These are phyloP conservation scores for Pseudoips prasinana DNA, from an alignment of 2,888 invertebrate species.

Conservation along the genomic window DNA sequence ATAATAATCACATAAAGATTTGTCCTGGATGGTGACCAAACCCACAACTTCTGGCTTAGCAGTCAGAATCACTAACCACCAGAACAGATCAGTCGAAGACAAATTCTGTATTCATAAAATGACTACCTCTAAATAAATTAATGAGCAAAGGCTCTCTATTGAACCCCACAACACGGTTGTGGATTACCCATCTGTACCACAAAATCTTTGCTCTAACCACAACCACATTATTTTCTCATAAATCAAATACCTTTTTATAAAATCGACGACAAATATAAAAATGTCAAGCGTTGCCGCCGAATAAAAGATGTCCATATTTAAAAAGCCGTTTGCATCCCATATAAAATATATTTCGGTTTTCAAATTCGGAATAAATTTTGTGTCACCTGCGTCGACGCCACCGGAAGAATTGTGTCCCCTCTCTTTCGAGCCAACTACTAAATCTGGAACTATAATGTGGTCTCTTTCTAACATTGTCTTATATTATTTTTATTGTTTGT, in stretches of 20 bases:
- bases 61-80: too few relatives aligned
- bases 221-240: constrained; percentile 66
- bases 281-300: constrained; percentile 71
- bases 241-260: constrained; percentile 71
- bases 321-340: constrained; percentile 78
- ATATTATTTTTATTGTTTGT: constrained; percentile 57
- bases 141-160: too few relatives aligned
- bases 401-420: constrained; percentile 67
- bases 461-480: constrained; percentile 45
- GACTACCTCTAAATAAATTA: too few relatives aligned
- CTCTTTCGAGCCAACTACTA: constrained; percentile 21
- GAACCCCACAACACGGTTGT: too few relatives aligned
- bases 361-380: constrained; percentile 81
- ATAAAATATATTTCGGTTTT: constrained; percentile 80
- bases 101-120: too few relatives aligned
- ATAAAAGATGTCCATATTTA: constrained; percentile 79
- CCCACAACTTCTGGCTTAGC: too few relatives aligned
- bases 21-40: too few relatives aligned
- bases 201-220: constrained; percentile 33
- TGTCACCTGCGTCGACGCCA: constrained; percentile 77
- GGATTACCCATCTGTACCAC: not conserved
- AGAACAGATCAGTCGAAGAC: too few relatives aligned
- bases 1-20: too few relatives aligned
- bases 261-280: constrained; percentile 78
- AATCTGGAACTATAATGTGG: constrained; percentile 34